Evolutionary conservation across 2,888 invertebrate genomes (phyloP).

Genomic region (Coelinius sp.): DNA sequence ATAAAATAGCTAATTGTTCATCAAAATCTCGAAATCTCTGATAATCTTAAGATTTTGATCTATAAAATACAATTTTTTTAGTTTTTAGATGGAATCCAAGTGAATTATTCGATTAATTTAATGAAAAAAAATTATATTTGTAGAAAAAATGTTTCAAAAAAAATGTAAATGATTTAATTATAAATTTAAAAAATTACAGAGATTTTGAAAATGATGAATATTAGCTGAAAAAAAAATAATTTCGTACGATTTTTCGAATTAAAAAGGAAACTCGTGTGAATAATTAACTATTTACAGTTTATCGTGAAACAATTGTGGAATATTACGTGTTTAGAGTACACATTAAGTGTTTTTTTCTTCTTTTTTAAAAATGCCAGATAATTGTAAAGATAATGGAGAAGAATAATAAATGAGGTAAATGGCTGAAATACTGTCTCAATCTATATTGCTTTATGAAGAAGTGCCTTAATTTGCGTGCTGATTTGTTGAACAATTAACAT

Average conservation of each 20-base stretch:
- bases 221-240: conserved; percentile 1
- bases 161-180: too few relatives aligned
- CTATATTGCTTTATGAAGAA: too few relatives aligned
- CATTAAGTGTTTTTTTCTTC: conserved; percentile 22
- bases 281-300: conserved; percentile 19
- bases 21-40: neutral
- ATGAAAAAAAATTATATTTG: too few relatives aligned
- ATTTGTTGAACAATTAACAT: too few relatives aligned
- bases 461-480: too few relatives aligned
- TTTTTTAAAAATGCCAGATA: conserved; percentile 17
- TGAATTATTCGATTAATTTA: neutral
- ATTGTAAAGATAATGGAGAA: conserved; percentile 18
- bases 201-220: neutral
- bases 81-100: neutral
- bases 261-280: conserved; percentile 17
- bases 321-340: conserved; percentile 14
- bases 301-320: conserved; percentile 9
- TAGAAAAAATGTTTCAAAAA: neutral
- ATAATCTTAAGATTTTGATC: neutral
- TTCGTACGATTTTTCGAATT: conserved; percentile 11
- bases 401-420: neutral
- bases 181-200: neutral
- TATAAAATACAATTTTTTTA: neutral
- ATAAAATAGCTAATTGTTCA: conserved; percentile 20
- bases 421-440: too few relatives aligned